Evolutionary conservation across 2,888 invertebrate species (phyloP), one percentile per base, ranked within the genome.

Genomic region (Adela reaumurella): DNA sequence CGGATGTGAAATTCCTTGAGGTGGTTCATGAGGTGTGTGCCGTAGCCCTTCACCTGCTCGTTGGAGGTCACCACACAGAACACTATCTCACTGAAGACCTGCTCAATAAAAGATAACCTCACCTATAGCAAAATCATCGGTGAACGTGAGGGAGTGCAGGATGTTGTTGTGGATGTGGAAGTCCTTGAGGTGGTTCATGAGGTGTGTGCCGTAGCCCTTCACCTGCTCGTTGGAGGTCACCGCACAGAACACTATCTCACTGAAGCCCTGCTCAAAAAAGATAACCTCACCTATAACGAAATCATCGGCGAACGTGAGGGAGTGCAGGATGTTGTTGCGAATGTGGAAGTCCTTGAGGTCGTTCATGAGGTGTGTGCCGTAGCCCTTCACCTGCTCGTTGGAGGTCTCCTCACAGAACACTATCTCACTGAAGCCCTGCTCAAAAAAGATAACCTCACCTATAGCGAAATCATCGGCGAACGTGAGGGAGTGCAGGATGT

Each of bases 141-240:
- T 95, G 66, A 90, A 95, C 0, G 95, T 94, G n/a, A 96, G 81
- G 62, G 95, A 89, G 67, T 95, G 91, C 17, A 87, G 74, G 51
- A 94, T 87, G 51, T 87, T 87, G 55, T 90, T 88, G 52, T 87
- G 83, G 16, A 92, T 87, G 64, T 93, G 93, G 64, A 93, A 94
- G 64, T 95, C 93, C 64, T 95, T 95, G 14, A 95, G 72, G 65
- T 94, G 94, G 64, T 96, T 96, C 95, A 95, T 95, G 59, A 95
- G 73, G 68, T 94, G 93, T 0, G 94, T 93, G 1, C 95, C 95
- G 62, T 96, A 96, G 4, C 95, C 95, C 73, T 92, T 88, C 1
- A 92, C 90, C 72, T 96, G 95, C 62, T 94, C 90, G 55, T 89
- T 89, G 53, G 90, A 89, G 1, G 90, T 90, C 1, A 96, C 89